Evolutionary conservation across 2,888 invertebrate species (phyloP).

Genomic region (Himalopsyche anomala): DNA sequence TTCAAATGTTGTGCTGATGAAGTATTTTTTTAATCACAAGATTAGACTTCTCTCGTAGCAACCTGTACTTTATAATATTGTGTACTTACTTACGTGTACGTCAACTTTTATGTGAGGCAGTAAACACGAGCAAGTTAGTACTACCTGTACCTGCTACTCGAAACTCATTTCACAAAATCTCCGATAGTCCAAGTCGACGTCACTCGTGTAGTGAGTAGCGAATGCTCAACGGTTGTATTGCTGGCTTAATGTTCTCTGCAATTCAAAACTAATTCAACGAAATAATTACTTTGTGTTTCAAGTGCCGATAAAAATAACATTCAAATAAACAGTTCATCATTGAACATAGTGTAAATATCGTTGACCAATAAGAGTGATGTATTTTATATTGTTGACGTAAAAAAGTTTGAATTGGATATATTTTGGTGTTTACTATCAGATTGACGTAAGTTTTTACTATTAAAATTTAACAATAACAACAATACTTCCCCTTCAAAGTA

Average conservation of each 20-base stretch:
- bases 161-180: constrained; percentile 28
- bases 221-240: constrained; percentile 2
- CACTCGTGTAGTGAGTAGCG: constrained; percentile 13
- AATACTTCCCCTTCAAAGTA: not conserved
- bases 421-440: not conserved
- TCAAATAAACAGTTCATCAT: not conserved
- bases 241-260: not conserved
- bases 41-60: not conserved
- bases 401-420: constrained; percentile 11
- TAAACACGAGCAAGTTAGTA: not conserved
- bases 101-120: constrained; percentile 24
- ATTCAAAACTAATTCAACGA: not conserved
- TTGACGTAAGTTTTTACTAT: constrained; percentile 10
- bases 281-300: not conserved
- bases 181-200: constrained; percentile 33
- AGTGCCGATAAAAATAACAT: not conserved
- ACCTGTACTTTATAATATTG: constrained; percentile 7
- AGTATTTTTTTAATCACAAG: too few species aligned
- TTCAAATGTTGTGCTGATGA: too few species aligned
- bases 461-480: too few species aligned
- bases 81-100: constrained; percentile 5
- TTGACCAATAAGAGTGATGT: constrained; percentile 1
- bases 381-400: not conserved
- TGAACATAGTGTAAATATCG: constrained; percentile 10
- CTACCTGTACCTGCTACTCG: constrained; percentile 18